Conservation (phyloP, 2,797 vertebrate genomes). For the Amphiprion clarkii region DNA sequence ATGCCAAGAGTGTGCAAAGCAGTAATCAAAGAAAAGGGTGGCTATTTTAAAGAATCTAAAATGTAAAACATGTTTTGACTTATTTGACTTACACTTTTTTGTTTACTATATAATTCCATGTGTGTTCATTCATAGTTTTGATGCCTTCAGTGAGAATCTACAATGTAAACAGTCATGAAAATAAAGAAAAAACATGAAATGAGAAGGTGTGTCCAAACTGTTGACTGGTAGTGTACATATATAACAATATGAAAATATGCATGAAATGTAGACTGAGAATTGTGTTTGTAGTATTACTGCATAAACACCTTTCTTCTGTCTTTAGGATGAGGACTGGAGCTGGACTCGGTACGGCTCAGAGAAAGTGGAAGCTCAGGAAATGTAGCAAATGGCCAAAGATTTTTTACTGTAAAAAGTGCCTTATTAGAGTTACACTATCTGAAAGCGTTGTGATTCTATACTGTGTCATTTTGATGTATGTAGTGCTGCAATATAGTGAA, state of each 20-base stretch:
- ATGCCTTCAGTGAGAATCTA: too few relatives aligned
- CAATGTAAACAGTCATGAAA: too few relatives aligned
- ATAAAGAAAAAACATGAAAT: too few relatives aligned
- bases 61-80: too few relatives aligned
- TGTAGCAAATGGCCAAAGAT: constrained; percentile 59
- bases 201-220: too few relatives aligned
- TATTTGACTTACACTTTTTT: too few relatives aligned
- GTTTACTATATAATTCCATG: too few relatives aligned
- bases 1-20: too few relatives aligned
- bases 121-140: too few relatives aligned
- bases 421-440: constrained; percentile 42
- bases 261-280: not conserved
- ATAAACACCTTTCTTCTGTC: constrained; percentile 29
- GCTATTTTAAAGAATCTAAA: too few relatives aligned
- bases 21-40: too few relatives aligned
- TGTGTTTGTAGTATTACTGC: not conserved
- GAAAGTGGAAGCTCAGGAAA: constrained; percentile 56
- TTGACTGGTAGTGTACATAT: too few relatives aligned
- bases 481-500: constrained; percentile 40
- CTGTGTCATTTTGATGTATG: constrained; percentile 39
- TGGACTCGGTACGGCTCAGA: constrained; percentile 81
- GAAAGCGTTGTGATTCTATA: constrained; percentile 37
- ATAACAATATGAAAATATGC: not conserved
- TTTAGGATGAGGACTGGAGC: constrained; percentile 87
- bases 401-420: constrained; percentile 45